Base-by-base conservation (phyloP, 1,140 invertebrate genomes). In the Coelopa frigida region DNA sequence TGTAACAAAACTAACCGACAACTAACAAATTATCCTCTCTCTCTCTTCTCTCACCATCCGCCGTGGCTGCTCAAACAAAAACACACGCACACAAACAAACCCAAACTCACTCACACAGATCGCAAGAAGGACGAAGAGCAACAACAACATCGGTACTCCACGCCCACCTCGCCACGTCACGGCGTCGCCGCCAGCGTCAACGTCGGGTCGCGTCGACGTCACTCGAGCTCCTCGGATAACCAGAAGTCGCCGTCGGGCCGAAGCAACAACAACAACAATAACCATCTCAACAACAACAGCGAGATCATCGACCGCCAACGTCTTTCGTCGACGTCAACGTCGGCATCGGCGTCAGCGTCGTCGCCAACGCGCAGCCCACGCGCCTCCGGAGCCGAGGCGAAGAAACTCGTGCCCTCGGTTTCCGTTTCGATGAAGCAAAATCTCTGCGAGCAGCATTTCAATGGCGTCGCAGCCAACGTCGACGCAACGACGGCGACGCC, bases 111-210 rank as follows among this genome's bases (percentile, higher is more conserved):
- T 1, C 2, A 12, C 21, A 22, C 48, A 66, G 62, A 66, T 47
- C 61, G 61, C 44, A 66, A 62, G 43, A 66, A 66, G 39, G 62
- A 59, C 36, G 62, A 66, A 50, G 61, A 58, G 29, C 55, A 41
- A 46, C 35, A 46, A 29, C 46, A 43, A 20, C 39, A 43, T 29
- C 48, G 46, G 15, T 49, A 49, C 14, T 24, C 55, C 20, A 57
- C 61, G 3, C 54, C 57, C 48, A 46, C 44, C 18, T 48, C 54
- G 6, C 51, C 53, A 22, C 36, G 54, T n/a, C 33, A 35, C 50
- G 1, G 42, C 52, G 26, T 44, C 37, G 10, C 40, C 46, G 15
- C 44, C 24, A 42, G 59, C 12, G 29, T 39, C 35, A 44, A 32
- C 36, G 39, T 32, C 37, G 42, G 14, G 12, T 26, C 29, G 17